phyloP scores from a whole-genome alignment of 2,113 vertebrate genomes.

The Nematolebias whitei region DNA sequence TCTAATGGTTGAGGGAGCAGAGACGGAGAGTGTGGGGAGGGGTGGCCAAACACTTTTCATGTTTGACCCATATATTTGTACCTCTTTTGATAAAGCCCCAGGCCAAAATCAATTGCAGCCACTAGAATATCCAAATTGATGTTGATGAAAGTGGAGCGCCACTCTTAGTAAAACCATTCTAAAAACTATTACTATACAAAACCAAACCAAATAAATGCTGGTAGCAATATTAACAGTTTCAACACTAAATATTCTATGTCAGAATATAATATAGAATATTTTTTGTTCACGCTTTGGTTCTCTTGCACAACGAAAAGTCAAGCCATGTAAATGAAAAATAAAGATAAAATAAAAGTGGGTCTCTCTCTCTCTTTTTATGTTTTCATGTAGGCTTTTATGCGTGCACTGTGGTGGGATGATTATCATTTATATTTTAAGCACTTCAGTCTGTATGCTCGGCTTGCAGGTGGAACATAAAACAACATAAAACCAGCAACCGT shows the following conservation, averaged over 20 bases:
- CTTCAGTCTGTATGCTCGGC: conserved; percentile 59
- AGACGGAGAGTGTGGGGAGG: conserved; percentile 18
- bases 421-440: conserved; percentile 78
- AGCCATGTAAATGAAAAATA: conserved; percentile 33
- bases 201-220: neutral
- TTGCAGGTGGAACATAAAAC: conserved; percentile 65
- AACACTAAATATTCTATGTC: neutral
- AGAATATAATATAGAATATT: neutral
- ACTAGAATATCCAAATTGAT: conserved; percentile 44
- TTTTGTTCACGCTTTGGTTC: neutral
- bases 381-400: conserved; percentile 43
- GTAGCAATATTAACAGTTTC: neutral
- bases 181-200: neutral
- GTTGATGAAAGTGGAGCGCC: conserved; percentile 16
- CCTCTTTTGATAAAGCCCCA: conserved; percentile 54
- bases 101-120: conserved; percentile 52
- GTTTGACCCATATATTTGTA: conserved; percentile 71
- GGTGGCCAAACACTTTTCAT: conserved; percentile 51
- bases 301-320: conserved; percentile 23
- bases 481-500: conserved; percentile 53
- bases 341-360: conserved; percentile 66
- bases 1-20: conserved; percentile 58
- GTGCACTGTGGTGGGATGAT: conserved; percentile 68
- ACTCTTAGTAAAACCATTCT: neutral
- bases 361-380: no score